Percentiles rank a stretch among this genome's conserved stretches.
Conservation (phyloP, 1,140 invertebrate species). For the Nasonia vitripennis region DNA sequence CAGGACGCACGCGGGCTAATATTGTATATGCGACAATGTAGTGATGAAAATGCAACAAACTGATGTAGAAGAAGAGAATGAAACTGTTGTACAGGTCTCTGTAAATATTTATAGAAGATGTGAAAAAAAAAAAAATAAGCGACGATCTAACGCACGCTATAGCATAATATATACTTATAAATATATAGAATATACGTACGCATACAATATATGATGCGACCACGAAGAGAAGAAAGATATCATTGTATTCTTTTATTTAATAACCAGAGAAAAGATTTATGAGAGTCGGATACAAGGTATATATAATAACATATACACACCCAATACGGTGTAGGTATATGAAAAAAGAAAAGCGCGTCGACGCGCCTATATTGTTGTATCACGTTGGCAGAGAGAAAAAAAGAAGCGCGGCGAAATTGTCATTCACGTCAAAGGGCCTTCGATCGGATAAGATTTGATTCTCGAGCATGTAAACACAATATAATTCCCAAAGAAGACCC, state of each 20-base stretch:
- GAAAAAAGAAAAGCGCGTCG: neutral
- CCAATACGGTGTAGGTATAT: constrained; percentile 4
- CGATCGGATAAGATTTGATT: constrained; percentile 31
- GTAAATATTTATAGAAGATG: constrained; percentile 46
- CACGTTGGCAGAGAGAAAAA: neutral
- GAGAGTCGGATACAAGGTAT: constrained; percentile 32
- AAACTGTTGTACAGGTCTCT: constrained; percentile 48
- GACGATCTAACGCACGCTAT: constrained; percentile 51
- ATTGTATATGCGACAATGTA: constrained; percentile 19
- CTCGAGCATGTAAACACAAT: neutral
- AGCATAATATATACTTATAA: constrained; percentile 55
- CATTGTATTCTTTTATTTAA: constrained; percentile 41
- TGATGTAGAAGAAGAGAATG: neutral
- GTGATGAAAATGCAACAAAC: neutral
- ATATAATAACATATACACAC: constrained; percentile 18
- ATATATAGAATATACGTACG: constrained; percentile 53
- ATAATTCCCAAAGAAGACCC: constrained; percentile 37
- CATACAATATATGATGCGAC: constrained; percentile 26
- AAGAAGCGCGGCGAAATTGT: constrained; percentile 28
- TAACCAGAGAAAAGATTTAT: constrained; percentile 10
- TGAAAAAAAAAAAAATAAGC: neutral
- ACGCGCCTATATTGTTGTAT: no score
- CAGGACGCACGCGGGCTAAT: neutral
- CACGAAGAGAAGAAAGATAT: constrained; percentile 14
- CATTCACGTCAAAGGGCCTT: constrained; percentile 29